Conservation (phyloP, 2,797 vertebrate species). For the Scarus forsteni region DNA sequence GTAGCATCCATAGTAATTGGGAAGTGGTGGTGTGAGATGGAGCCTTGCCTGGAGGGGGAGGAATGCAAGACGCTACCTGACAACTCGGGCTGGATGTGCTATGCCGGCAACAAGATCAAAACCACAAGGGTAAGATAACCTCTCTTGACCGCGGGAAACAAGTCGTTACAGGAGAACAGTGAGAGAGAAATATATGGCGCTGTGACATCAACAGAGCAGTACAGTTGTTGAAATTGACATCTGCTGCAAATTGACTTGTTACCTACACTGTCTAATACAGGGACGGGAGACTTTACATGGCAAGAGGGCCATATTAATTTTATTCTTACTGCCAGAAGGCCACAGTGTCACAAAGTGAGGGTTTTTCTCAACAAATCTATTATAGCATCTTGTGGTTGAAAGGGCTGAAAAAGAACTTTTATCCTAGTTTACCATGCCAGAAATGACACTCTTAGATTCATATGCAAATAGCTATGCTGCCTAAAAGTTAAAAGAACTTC, state of each 20-base stretch:
- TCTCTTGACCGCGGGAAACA: slow-evolving; percentile 55
- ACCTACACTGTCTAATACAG: slow-evolving; percentile 7
- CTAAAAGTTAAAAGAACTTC: no score
- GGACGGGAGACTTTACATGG: no score
- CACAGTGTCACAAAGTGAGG: no score
- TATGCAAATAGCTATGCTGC: no score
- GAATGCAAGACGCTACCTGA: slow-evolving; percentile 99
- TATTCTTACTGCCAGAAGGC: no score
- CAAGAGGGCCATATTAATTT: no score
- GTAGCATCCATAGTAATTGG: slow-evolving; percentile 93
- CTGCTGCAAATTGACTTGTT: slow-evolving; percentile 43
- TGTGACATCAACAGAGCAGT: slow-evolving; percentile 21
- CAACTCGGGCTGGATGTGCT: slow-evolving; percentile 99
- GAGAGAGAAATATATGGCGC: slow-evolving; percentile 26
- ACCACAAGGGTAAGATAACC: slow-evolving; percentile 96
- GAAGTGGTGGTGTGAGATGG: slow-evolving; percentile 99
- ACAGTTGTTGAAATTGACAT: slow-evolving; percentile 24
- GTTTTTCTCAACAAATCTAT: no score
- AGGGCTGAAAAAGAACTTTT: no score
- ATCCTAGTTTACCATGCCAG: no score
- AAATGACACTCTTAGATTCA: no score
- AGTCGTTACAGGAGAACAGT: slow-evolving; percentile 33
- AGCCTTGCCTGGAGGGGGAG: slow-evolving; percentile 98
- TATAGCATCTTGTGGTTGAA: no score
- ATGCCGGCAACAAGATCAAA: slow-evolving; percentile 99